Evolutionary conservation across 2,888 invertebrate genomes (phyloP).

Genomic region (Cephus nigrinus): DNA sequence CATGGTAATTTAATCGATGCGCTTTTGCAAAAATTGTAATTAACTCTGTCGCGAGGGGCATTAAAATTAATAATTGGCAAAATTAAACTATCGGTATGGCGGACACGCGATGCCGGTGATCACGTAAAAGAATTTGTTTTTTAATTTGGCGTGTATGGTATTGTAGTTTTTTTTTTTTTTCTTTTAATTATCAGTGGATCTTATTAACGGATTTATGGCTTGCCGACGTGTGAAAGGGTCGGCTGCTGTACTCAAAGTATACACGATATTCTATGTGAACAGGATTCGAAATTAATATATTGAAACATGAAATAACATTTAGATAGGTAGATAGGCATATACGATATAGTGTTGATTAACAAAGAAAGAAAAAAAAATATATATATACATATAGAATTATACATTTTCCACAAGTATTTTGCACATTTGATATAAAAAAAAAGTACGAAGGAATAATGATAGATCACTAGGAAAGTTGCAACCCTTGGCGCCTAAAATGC

Average conservation of each 20-base stretch:
- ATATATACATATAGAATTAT: constrained; percentile 34
- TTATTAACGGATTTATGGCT: constrained; percentile 60
- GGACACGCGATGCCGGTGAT: too few relatives aligned
- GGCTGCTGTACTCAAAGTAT: constrained; percentile 60
- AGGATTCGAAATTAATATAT: constrained; percentile 63
- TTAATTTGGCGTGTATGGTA: too few relatives aligned
- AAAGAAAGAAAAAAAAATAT: constrained; percentile 44
- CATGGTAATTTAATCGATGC: too few relatives aligned
- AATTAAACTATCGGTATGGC: too few relatives aligned
- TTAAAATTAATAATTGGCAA: too few relatives aligned
- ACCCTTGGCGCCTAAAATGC: constrained; percentile 38
- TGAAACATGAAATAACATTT: constrained; percentile 48
- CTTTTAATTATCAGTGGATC: constrained; percentile 30
- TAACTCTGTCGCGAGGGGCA: too few relatives aligned
- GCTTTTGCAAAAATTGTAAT: too few relatives aligned
- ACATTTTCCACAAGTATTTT: constrained; percentile 65
- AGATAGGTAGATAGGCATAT: constrained; percentile 54
- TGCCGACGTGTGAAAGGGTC: constrained; percentile 49
- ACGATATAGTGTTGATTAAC: constrained; percentile 60
- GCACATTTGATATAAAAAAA: constrained; percentile 62
- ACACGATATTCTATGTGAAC: constrained; percentile 56
- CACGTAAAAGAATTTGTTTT: too few relatives aligned
- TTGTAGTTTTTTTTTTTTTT: too few relatives aligned
- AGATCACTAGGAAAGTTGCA: constrained; percentile 36
- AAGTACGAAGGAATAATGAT: constrained; percentile 27